Evolutionary conservation across 2,113 vertebrate genomes (phyloP).

Genomic region (Pterocles gutturalis): DNA sequence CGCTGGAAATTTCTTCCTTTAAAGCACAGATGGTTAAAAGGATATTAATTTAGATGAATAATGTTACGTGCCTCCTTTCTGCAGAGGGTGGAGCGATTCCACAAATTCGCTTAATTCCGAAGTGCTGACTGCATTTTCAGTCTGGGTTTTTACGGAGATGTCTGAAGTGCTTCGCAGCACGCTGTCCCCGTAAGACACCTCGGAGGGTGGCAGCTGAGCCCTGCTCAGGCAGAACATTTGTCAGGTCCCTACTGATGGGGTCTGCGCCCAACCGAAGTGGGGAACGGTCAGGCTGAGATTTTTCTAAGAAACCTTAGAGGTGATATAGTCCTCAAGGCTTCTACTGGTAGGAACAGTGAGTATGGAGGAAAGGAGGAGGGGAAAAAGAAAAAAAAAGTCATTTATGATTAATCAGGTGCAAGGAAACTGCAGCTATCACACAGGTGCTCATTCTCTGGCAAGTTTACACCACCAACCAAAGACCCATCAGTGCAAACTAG

Average conservation of each 20-base stretch:
- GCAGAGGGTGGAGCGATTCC: background rate
- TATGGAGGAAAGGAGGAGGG: background rate
- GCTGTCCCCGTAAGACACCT: background rate
- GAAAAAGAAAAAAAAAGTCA: background rate
- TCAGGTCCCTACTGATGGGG: background rate
- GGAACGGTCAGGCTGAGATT: background rate
- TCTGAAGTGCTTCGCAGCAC: background rate
- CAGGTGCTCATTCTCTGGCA: background rate
- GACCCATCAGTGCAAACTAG: background rate
- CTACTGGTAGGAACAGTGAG: background rate
- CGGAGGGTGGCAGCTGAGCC: background rate
- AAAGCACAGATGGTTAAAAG: background rate
- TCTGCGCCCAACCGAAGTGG: background rate
- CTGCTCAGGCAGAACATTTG: accelerated
- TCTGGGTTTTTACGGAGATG: background rate
- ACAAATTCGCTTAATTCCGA: background rate
- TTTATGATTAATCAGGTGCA: background rate
- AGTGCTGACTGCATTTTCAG: background rate
- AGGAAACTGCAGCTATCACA: background rate
- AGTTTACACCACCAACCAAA: background rate
- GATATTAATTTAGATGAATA: background rate
- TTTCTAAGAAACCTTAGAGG: background rate
- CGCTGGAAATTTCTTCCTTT: background rate
- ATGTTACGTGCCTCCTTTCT: background rate
- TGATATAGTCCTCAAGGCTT: background rate